Percentiles rank a stretch among this genome's conserved stretches.
phyloP scores from a whole-genome alignment of 2,113 vertebrate species.

The Callopanchax toddi region DNA sequence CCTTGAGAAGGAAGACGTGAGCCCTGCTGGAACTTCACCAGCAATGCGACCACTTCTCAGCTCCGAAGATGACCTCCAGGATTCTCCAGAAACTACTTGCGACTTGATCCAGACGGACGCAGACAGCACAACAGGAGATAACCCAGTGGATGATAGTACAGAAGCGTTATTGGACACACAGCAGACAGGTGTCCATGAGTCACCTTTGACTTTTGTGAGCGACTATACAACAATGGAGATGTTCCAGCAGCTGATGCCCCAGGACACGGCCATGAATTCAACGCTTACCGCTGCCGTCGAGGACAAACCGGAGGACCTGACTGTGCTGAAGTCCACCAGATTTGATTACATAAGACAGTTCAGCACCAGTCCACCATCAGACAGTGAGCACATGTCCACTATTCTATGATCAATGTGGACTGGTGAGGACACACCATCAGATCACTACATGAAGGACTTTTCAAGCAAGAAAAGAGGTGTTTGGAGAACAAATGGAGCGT shows the following conservation, averaged over 20 bases:
- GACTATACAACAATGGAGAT: constrained; percentile 85
- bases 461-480: too few species aligned
- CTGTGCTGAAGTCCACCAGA: background rate
- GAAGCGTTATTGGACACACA: background rate
- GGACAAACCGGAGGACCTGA: background rate
- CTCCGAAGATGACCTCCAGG: background rate
- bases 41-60: background rate
- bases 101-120: constrained; percentile 11
- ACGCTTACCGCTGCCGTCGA: background rate
- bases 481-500: background rate
- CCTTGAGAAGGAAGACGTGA: constrained; percentile 48
- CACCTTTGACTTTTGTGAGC: constrained; percentile 42
- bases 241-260: constrained; percentile 65
- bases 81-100: background rate
- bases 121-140: background rate
- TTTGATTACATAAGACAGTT: constrained; percentile 60
- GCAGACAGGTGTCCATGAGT: background rate
- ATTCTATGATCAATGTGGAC: constrained; percentile 2
- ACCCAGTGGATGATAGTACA: background rate
- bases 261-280: background rate
- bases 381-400: background rate
- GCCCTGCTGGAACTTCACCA: background rate
- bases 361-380: constrained; percentile 11
- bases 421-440: background rate
- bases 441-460: too few species aligned